These are phyloP conservation scores for Monopis laevigella DNA, from an alignment of 2,888 invertebrate genomes.

Conservation along the genomic window DNA sequence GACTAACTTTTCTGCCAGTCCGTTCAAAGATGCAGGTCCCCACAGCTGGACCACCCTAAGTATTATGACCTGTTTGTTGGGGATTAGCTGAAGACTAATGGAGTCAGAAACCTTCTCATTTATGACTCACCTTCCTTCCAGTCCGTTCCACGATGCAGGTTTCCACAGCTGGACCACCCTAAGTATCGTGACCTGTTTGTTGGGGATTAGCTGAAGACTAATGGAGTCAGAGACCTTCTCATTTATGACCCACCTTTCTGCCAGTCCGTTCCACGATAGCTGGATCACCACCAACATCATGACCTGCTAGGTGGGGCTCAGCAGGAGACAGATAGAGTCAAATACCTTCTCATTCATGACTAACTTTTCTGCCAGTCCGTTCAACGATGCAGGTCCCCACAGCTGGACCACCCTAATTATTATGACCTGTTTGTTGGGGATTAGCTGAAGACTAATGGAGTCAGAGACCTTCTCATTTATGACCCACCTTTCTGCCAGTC, in stretches of 20 bases:
- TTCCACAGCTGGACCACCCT: constrained; percentile 46
- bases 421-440: constrained; percentile 53
- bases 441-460: constrained; percentile 35
- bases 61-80: constrained; percentile 54
- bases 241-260: constrained; percentile 49
- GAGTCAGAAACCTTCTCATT: constrained; percentile 43
- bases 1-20: constrained; percentile 51
- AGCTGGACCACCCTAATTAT: constrained; percentile 48
- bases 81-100: constrained; percentile 37
- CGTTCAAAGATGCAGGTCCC: constrained; percentile 53
- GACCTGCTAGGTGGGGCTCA: no score
- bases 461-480: constrained; percentile 46
- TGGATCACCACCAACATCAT: no score
- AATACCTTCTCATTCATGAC: no score
- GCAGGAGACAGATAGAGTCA: no score
- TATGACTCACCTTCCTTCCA: constrained; percentile 53
- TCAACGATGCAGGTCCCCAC: constrained; percentile 50
- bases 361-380: constrained; percentile 53
- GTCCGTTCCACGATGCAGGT: constrained; percentile 54
- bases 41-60: constrained; percentile 46
- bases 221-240: constrained; percentile 41
- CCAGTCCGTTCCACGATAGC: no score
- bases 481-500: constrained; percentile 54
- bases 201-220: constrained; percentile 38
- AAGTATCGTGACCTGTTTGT: constrained; percentile 54